phyloP scores from a whole-genome alignment of 2,797 vertebrate species.

The Chaenodraco wilsoni region DNA sequence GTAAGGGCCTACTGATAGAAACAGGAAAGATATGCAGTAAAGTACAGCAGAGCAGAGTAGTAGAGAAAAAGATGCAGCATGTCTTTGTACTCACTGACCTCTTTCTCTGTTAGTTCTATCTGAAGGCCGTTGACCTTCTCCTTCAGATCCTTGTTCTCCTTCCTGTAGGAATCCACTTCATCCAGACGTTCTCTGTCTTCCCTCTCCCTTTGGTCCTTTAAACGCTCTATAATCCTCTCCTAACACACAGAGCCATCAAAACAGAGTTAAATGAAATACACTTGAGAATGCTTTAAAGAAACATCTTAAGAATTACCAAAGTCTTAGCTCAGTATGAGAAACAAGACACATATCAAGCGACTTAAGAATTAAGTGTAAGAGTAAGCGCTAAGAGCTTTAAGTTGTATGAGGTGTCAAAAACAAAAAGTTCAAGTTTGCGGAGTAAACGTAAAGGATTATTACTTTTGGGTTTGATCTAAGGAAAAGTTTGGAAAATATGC shows the following conservation, averaged over 20 bases:
- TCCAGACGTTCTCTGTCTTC: constrained; percentile 96
- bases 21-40: background rate
- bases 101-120: constrained; percentile 96
- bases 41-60: constrained; percentile 15
- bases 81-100: constrained; percentile 83
- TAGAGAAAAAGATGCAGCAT: constrained; percentile 17
- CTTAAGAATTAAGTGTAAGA: background rate
- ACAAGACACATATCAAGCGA: background rate
- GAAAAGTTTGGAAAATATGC: background rate
- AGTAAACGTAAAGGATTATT: background rate
- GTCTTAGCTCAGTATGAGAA: background rate
- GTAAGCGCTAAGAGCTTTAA: background rate
- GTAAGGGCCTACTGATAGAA: background rate
- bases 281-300: background rate
- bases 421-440: background rate
- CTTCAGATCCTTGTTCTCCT: constrained; percentile 99
- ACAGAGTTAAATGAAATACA: background rate
- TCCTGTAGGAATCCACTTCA: constrained; percentile 96
- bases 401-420: background rate
- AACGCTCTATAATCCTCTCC: constrained; percentile 98
- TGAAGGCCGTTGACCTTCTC: constrained; percentile 96
- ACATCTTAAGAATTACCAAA: background rate
- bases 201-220: constrained; percentile 97
- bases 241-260: constrained; percentile 60
- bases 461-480: background rate